Conservation (phyloP, 2,888 invertebrate genomes). For the Lepidocyrtinus sp. region DNA sequence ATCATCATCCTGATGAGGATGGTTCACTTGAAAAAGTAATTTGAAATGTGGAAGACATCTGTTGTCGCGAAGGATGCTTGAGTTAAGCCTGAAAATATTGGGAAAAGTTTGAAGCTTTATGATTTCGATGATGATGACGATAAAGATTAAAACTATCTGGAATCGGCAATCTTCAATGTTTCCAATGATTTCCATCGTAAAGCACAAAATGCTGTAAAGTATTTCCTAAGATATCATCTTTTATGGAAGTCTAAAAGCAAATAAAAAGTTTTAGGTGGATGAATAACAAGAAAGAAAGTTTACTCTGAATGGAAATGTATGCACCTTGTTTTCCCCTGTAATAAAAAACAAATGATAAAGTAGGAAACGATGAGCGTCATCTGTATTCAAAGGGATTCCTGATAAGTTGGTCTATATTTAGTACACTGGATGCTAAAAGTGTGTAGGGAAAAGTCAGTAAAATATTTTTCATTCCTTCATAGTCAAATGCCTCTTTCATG, state of each 20-base stretch:
- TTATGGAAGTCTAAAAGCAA: not conserved
- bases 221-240: not conserved
- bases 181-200: not conserved
- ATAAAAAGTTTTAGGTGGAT: not conserved
- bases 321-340: no score
- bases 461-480: not conserved
- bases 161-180: not conserved
- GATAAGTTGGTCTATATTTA: no score
- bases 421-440: not conserved
- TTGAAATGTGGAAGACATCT: not conserved
- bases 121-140: not conserved
- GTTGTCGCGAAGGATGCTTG: not conserved
- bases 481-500: not conserved
- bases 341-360: not conserved
- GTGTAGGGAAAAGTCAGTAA: not conserved
- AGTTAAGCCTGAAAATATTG: not conserved
- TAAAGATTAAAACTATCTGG: not conserved
- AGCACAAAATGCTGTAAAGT: not conserved
- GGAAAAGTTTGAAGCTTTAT: not conserved
- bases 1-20: not conserved
- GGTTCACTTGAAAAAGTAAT: not conserved
- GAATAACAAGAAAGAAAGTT: not conserved
- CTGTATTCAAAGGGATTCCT: not conserved
- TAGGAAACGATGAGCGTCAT: not conserved
- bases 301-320: not conserved